These are phyloP conservation scores for Drosophila albomicans DNA, from an alignment of 1,140 invertebrate genomes.

Conservation along the genomic window DNA sequence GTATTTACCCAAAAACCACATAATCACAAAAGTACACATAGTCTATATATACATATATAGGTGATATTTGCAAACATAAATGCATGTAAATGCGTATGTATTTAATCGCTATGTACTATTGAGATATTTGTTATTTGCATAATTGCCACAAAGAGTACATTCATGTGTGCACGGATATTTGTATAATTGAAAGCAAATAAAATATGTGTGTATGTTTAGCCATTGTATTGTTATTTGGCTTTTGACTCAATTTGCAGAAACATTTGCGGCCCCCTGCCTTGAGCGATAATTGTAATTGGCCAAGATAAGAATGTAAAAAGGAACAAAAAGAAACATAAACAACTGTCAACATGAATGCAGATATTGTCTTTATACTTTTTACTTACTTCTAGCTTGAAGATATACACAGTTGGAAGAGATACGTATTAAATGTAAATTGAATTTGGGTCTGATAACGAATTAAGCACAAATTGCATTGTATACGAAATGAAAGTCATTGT, in stretches of 20 bases:
- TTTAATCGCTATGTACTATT: background rate
- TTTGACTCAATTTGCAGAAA: constrained; percentile 43
- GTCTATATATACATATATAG: constrained; percentile 2
- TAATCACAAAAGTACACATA: constrained; percentile 1
- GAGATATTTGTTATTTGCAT: constrained; percentile 33
- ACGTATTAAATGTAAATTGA: constrained; percentile 5
- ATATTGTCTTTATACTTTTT: background rate
- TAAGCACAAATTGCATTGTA: constrained; percentile 38
- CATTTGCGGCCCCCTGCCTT: background rate
- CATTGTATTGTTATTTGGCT: background rate
- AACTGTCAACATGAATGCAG: background rate
- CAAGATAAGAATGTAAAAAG: background rate
- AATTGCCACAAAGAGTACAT: constrained; percentile 29
- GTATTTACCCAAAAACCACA: constrained; percentile 24
- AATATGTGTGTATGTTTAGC: background rate
- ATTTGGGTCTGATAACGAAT: constrained; percentile 20
- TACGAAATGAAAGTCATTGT: constrained; percentile 46
- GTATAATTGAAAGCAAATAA: constrained; percentile 42
- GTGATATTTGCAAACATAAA: background rate
- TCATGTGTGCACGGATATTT: constrained; percentile 15
- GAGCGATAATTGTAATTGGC: constrained; percentile 8
- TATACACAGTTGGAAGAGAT: background rate
- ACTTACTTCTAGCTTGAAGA: constrained; percentile 29
- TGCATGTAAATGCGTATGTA: background rate
- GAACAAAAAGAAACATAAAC: constrained; percentile 1